These are phyloP conservation scores for Hemistola chrysoprasaria DNA, from an alignment of 2,888 invertebrate genomes.

Conservation along the genomic window DNA sequence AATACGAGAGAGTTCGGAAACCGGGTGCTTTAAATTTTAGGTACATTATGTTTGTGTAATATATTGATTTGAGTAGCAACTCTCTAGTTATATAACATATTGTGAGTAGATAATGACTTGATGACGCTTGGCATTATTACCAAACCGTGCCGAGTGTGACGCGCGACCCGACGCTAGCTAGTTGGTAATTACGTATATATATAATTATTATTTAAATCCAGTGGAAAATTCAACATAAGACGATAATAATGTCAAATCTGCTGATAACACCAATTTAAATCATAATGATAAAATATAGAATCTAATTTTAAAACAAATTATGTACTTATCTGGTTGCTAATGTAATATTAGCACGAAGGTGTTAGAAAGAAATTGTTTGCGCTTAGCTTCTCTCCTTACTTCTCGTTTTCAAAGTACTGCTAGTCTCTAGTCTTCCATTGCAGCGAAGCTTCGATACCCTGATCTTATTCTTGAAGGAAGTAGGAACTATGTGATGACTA, in stretches of 20 bases:
- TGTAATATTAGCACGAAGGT: constrained; percentile 58
- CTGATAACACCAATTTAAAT: constrained; percentile 75
- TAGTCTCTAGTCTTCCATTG: constrained; percentile 76
- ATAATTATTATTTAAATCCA: constrained; percentile 22
- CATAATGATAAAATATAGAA: constrained; percentile 49
- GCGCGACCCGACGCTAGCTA: constrained; percentile 23
- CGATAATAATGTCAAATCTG: constrained; percentile 39
- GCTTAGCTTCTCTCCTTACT: constrained; percentile 54
- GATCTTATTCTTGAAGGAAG: constrained; percentile 63
- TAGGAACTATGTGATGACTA: constrained; percentile 80
- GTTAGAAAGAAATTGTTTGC: constrained; percentile 58
- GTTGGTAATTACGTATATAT: constrained; percentile 27
- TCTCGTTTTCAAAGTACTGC: constrained; percentile 44
- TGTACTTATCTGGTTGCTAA: constrained; percentile 59
- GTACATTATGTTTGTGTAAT: constrained; percentile 71
- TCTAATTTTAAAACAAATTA: constrained; percentile 49
- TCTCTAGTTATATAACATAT: constrained; percentile 61
- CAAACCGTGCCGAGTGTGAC: constrained; percentile 17
- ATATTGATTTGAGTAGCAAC: constrained; percentile 73
- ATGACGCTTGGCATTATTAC: constrained; percentile 12
- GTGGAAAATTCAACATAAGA: constrained; percentile 15
- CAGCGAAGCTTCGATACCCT: constrained; percentile 67
- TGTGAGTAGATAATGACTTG: constrained; percentile 39
- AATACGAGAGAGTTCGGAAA: constrained; percentile 80
- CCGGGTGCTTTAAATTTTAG: constrained; percentile 80